Base-by-base conservation (phyloP, 1,140 invertebrate genomes). In the Amyelois transitella region DNA sequence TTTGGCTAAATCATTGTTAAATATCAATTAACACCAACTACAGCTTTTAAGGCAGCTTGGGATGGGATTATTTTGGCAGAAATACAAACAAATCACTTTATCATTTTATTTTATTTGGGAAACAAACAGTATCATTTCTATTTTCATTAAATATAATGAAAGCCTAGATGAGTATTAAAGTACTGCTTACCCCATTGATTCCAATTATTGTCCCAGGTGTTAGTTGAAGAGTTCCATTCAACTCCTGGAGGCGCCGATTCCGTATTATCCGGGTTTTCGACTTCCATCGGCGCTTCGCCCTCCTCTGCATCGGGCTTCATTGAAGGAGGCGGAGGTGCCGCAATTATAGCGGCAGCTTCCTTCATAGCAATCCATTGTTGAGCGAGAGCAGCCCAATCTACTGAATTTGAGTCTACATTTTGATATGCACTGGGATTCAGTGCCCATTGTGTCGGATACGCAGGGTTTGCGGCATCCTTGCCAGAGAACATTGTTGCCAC, bases 301-400 rank as follows among this genome's bases (percentile, higher is more conserved):
- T 93, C 92, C 77, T 93, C 93, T 53, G 77, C 64, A 58, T 91
- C 82, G 5, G 74, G 75, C 55, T 90, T 90, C 59, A 84, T 81
- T 17, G 89, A 83, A 14, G 90, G 90, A 57, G 89, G 86, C 43
- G 90, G 77, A 19, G 87, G 75, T n/a, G 85, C 64, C 24, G 85
- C 66, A 24, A 89, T 80, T 24, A 88, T 76, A 20, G 87, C 81
- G 20, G 77, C 75, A 43, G 85, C 76, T 79, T 97, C 96, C 75
- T 97, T 97, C 96, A 98, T 98, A 76, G 95, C 94, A 60, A 99
- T 99, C 97, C 97, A 98, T 92, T 98, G 97, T 74, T 98, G 97
- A 14, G 97, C 97, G 63, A 99, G 86, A 52, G 95, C 93, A 22
- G 96, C 97, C 97, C 97, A 98, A 85, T 99, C 97, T 52, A 98